Evolutionary conservation across 2,113 vertebrate species (phyloP).

Genomic region (Regulus satrapa): DNA sequence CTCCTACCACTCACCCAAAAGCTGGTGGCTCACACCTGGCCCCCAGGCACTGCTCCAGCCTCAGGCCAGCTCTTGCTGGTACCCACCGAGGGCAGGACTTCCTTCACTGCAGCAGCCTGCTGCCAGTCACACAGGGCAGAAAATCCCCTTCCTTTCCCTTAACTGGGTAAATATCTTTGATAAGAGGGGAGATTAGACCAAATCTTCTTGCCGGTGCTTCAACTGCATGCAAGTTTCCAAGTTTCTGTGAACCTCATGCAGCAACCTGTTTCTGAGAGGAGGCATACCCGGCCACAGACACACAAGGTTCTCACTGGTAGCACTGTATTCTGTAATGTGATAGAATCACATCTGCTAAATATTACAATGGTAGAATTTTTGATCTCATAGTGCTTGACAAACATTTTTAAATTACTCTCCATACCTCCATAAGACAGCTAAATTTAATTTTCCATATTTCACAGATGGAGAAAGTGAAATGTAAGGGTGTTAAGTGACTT

Average conservation of each 20-base stretch:
- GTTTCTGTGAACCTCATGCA: background rate
- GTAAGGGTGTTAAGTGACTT: background rate
- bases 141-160: background rate
- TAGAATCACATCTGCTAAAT: background rate
- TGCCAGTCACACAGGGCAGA: background rate
- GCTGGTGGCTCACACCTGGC: background rate
- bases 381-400: background rate
- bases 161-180: background rate
- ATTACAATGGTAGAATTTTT: background rate
- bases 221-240: background rate
- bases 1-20: background rate
- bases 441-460: constrained; percentile 1
- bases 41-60: background rate
- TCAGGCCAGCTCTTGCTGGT: background rate
- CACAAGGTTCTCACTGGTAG: background rate
- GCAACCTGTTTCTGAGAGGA: background rate
- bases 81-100: background rate
- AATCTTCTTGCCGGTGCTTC: background rate
- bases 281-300: background rate
- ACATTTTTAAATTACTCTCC: background rate
- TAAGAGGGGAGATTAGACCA: too few relatives aligned
- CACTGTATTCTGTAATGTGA: background rate
- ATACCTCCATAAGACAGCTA: background rate
- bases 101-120: background rate
- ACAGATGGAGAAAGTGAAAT: background rate